These are phyloP conservation scores for Lamproptera curius DNA, from an alignment of 2,888 invertebrate genomes.

Conservation along the genomic window DNA sequence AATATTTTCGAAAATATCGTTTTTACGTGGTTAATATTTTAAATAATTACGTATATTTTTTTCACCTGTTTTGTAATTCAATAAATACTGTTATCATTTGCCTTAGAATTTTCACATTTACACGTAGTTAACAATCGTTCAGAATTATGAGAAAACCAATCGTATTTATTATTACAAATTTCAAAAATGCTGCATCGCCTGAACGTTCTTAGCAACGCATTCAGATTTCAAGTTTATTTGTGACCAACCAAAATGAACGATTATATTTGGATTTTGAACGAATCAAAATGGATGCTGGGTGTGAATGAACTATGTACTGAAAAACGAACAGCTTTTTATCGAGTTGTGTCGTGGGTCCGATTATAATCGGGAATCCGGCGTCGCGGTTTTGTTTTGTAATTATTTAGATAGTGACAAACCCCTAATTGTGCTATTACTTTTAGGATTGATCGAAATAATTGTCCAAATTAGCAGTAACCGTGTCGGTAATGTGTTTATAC, in stretches of 20 bases:
- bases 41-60: too few relatives aligned
- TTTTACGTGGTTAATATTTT: too few relatives aligned
- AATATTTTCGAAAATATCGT: too few relatives aligned
- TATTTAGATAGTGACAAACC: conserved; percentile 52
- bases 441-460: conserved; percentile 45
- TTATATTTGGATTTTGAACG: conserved; percentile 74
- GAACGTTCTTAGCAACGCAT: conserved; percentile 35
- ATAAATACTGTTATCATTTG: too few relatives aligned
- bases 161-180: too few relatives aligned
- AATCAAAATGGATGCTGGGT: conserved; percentile 79
- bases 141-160: too few relatives aligned
- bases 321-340: conserved; percentile 76
- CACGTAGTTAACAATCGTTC: too few relatives aligned
- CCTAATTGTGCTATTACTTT: conserved; percentile 45
- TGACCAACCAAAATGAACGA: conserved; percentile 66
- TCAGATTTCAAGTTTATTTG: conserved; percentile 52
- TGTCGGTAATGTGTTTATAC: conserved; percentile 74
- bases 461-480: conserved; percentile 62
- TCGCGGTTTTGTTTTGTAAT: conserved; percentile 59
- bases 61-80: too few relatives aligned
- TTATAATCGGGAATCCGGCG: conserved; percentile 66
- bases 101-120: too few relatives aligned
- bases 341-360: conserved; percentile 75
- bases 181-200: conserved; percentile 23
- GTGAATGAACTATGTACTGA: conserved; percentile 77